Base-by-base conservation (phyloP, 1,140 invertebrate genomes). In the Phenacoccus solenopsis region DNA sequence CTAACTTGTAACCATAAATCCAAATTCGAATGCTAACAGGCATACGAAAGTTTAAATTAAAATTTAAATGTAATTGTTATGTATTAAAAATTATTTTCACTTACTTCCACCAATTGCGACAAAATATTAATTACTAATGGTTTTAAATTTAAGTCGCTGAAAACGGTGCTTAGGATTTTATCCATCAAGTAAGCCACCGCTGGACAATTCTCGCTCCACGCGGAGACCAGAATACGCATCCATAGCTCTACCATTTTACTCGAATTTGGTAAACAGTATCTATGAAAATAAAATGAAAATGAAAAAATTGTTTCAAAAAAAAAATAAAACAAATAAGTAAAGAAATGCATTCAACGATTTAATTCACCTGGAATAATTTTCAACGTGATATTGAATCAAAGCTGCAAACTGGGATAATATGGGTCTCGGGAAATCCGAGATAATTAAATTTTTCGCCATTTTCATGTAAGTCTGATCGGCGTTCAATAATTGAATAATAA, bases 391-490 rank as follows among this genome's bases (percentile, higher is more conserved):
- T 70, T 88, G 82, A 38, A 93, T 85, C 88, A 93, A 90, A 72
- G 85, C 84, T 0, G 84, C 83, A 73, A 91, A 84, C 22, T 86
- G 81, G 74, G 85, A 85, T 1, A 91, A 78, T 72, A 90, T 83
- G 9, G 85, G 82, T 9, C 89, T 89, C 38, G 88, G 85, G 71
- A 87, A 87, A 69, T 88, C 85, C 1, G 83, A 79, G 38, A 82
- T 81, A 20, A 93, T 84, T 2, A 90, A 78, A 78, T 86, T 90
- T 76, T 91, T 92, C 0, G 89, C 89, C 78, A 90, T 83, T 76
- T 88, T 89, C 69, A 90, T 80, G 73, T 91, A 90, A 0, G 87
- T 88, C 71, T 85, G 81, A 79, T 93, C 90, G 27, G 88, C 88
- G 70, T 82, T 81, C 3, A 91, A 74, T 7, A 91, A 73, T 1